phyloP scores from a whole-genome alignment of 2,888 invertebrate genomes.

The Priocnemis perturbator region DNA sequence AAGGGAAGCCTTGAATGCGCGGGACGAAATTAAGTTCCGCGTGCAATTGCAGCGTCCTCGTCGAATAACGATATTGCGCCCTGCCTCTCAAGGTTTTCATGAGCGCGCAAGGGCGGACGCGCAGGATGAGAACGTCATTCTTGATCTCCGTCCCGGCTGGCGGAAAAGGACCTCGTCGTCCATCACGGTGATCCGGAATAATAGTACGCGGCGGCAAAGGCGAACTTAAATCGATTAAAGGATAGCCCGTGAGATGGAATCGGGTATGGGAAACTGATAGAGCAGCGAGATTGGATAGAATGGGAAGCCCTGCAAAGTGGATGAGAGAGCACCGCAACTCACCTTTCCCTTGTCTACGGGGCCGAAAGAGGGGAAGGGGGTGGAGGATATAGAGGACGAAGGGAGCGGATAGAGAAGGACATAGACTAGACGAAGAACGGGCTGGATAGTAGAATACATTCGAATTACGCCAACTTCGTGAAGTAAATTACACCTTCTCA shows the following conservation, averaged over 20 bases:
- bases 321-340: conserved; percentile 46
- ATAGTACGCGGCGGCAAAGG: conserved; percentile 45
- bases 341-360: conserved; percentile 22
- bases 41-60: too few relatives aligned
- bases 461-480: background rate
- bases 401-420: too few relatives aligned
- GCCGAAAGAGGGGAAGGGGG: too few relatives aligned
- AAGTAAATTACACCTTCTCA: background rate
- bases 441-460: background rate
- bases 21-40: too few relatives aligned
- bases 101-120: background rate
- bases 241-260: conserved; percentile 48
- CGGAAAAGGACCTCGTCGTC: background rate
- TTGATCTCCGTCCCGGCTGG: background rate
- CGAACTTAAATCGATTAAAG: conserved; percentile 59
- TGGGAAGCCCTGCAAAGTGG: conserved; percentile 62
- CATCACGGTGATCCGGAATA: conserved; percentile 40
- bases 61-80: too few relatives aligned
- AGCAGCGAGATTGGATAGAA: conserved; percentile 63
- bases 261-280: conserved; percentile 61
- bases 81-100: too few relatives aligned
- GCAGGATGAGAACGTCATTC: background rate
- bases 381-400: background rate
- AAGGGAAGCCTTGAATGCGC: too few relatives aligned
- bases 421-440: background rate